Conservation (phyloP, 2,797 vertebrate species). For the Falco peregrinus region DNA sequence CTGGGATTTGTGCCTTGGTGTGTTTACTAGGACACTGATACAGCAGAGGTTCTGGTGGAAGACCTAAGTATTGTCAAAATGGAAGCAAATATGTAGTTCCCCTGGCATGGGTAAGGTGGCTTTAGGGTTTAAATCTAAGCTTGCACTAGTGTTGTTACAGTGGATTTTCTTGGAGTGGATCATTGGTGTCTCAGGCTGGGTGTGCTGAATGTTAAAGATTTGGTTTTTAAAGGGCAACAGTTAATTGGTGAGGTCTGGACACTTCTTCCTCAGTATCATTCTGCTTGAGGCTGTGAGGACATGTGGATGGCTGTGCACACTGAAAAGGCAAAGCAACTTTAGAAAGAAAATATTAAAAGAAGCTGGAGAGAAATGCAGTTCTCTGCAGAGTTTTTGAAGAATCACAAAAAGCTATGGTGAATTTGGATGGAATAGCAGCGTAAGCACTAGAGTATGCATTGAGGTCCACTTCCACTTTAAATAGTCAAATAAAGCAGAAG, state of each 20-base stretch:
- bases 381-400: background rate
- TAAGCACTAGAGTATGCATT: background rate
- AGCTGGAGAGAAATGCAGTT: background rate
- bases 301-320: accelerated
- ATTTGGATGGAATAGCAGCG: background rate
- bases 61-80: background rate
- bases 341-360: background rate
- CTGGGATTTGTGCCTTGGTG: background rate
- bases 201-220: background rate
- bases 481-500: conserved; percentile 37
- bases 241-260: background rate
- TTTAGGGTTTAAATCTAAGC: background rate
- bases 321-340: background rate
- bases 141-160: background rate
- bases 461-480: conserved; percentile 22
- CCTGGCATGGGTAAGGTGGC: background rate
- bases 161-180: background rate
- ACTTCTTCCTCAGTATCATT: background rate
- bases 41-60: background rate
- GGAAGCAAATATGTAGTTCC: background rate
- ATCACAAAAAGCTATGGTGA: background rate
- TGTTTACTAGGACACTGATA: background rate
- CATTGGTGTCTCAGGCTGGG: background rate
- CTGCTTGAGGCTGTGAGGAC: background rate
- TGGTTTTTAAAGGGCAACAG: background rate